phyloP scores from a whole-genome alignment of 1,140 invertebrate species.

The Drosophila pandora region DNA sequence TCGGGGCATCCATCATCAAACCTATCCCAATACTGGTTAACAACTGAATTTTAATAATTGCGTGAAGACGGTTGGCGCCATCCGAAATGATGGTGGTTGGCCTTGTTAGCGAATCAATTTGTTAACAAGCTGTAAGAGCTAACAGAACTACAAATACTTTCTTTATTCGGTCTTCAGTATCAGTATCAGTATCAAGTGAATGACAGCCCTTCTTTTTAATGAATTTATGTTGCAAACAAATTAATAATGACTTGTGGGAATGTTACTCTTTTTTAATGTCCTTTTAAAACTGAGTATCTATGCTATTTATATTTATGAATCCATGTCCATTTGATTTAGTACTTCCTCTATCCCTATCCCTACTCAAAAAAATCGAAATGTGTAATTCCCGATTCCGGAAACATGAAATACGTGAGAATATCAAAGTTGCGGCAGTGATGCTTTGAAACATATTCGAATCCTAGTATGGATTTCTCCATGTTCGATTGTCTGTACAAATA shows the following conservation, averaged over 20 bases:
- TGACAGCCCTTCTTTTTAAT: conserved; percentile 20
- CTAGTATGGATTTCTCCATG: conserved; percentile 30
- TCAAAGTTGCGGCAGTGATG: conserved; percentile 39
- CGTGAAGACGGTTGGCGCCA: conserved; percentile 68
- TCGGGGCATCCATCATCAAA: conserved; percentile 41
- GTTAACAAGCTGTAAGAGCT: conserved; percentile 65
- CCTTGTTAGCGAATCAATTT: conserved; percentile 77
- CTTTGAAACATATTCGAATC: conserved; percentile 43
- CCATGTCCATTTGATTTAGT: background rate
- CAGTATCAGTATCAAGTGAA: conserved; percentile 22
- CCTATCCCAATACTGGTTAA: conserved; percentile 55
- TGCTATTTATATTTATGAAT: no score
- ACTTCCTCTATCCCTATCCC: conserved; percentile 6
- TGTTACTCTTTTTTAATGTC: background rate
- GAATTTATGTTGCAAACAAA: conserved; percentile 29
- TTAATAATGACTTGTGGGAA: conserved; percentile 31
- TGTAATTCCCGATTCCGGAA: conserved; percentile 46
- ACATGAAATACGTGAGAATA: conserved; percentile 83
- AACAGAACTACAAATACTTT: conserved; percentile 31
- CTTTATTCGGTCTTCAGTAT: conserved; percentile 12
- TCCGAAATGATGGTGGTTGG: conserved; percentile 34
- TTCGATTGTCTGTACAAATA: conserved; percentile 52
- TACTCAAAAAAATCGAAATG: background rate
- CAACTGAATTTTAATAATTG: conserved; percentile 56
- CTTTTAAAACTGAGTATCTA: background rate